Base-by-base conservation (phyloP, 2,797 vertebrate genomes). In the Cryptoblepharus egeriae region DNA sequence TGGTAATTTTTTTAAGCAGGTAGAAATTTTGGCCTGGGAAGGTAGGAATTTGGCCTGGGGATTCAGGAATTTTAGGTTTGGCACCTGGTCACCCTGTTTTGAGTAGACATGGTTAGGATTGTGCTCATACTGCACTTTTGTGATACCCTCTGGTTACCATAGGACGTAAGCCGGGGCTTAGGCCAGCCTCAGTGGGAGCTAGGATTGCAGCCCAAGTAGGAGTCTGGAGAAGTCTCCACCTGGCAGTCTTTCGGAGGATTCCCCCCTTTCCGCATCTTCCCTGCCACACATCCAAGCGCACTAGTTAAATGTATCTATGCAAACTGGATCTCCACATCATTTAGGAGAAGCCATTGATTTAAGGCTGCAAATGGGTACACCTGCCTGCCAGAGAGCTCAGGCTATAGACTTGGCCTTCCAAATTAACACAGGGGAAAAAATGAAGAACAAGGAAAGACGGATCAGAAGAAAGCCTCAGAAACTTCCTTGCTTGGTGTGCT, bases 401-500 rank as follows among this genome's bases (percentile, higher is more conserved):
- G 9, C 74, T 57, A 88, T 83, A 86, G 92, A 89, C 89, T 92
- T 91, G 87, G 68, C 90, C 92, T 95, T 93, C 91, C 91, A 93
- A 92, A 95, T 73, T 88, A 93, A 86, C 92, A 95, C 91, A 77
- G 91, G 88, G 88, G 35, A 22, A n/a, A n/a, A n/a, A n/a, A 93
- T 93, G 89, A 94, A 87, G 91, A 89, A 86, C 92, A 94, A 93
- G 92, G 91, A 92, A 94, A 90, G 91, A 92, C 88, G 90, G 94
- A 94, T 94, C 93, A 95, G 93, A 93, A 9, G n/a, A 93, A 95
- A 94, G 70, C 55, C 49, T 94, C 90, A 95, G 92, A 94, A 94
- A 93, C 92, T 94, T 83, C 92, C 95, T 94, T 92, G 95, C 93
- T 42, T 42, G 39, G 4, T n/a, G 92, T 93, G 92, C 93, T 95